Base-by-base conservation (phyloP, 2,888 invertebrate species). In the Arrhopalites spinosus region DNA sequence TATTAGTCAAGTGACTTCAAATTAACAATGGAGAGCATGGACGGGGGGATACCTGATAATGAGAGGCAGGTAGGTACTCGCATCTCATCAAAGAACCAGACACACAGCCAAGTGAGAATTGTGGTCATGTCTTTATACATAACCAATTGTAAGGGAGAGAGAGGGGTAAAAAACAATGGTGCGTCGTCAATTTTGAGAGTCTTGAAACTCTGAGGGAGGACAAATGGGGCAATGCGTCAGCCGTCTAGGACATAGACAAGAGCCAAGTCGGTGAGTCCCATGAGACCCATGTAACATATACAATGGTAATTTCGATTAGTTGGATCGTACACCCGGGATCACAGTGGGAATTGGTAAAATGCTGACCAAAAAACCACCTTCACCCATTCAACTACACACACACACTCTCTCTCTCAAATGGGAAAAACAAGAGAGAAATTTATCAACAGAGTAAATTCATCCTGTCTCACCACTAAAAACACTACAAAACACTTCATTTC, bases 221-320 rank as follows among this genome's bases (percentile, higher is more conserved):
- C 25, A 25, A 25, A 59, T 59, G 59, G 59, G 50, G 17, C 17
- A 50, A 50, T 50, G 50, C 50, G 50, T 23, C 15, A 59, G 59
- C 13, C 59, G 25, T 27, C 13, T 27, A 5, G 36, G 3, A 36
- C 36, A 36, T 36, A 36, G 36, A 11, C 5, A 36, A 36, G n/a
- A 59, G 25, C 2, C 59, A 59, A 53, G 53, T 2, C 2, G 13
- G 25, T 1, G 13, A 59, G 20, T 59, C 59, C 27, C 25, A 1
- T 1, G 59, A 59, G 59, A 59, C 59, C 59, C 3, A 59, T 36
- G 36, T 59, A 59, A 59, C 59, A 53, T n/a, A n/a, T 2, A 59
- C 59, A 23, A 59, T 3, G 59, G 59, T 25, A 59, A 59, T 59
- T 59, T 25, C 59, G 59, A 59, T 59, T 59, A 59, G 59, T 59